Evolutionary conservation across 2,797 vertebrate species (phyloP).

Genomic region (Cirrhinus molitorella): DNA sequence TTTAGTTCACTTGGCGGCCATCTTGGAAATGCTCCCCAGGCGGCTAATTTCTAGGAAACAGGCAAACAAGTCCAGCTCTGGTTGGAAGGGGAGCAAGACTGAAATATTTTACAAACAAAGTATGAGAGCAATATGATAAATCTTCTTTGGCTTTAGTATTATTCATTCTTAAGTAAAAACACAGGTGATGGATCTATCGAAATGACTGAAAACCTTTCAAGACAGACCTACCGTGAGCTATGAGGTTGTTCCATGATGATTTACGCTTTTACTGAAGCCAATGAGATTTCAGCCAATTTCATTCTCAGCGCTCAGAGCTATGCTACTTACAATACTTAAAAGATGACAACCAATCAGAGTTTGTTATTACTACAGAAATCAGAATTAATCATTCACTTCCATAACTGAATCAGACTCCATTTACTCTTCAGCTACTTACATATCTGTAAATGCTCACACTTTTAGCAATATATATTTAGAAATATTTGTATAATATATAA

Average conservation of each 20-base stretch:
- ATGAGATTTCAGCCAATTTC: background rate
- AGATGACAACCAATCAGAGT: background rate
- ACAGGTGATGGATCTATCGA: background rate
- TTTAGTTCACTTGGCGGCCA: background rate
- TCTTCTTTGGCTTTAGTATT: background rate
- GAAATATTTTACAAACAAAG: background rate
- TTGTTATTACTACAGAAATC: background rate
- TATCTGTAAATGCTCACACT: background rate
- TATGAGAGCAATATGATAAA: background rate
- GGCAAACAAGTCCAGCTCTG: background rate
- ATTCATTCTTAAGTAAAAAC: background rate
- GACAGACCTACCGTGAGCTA: background rate
- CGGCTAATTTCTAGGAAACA: constrained; percentile 5
- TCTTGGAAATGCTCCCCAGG: background rate
- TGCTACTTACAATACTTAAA: background rate
- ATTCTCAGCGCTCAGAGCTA: background rate
- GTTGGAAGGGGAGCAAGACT: background rate
- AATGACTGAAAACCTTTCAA: background rate
- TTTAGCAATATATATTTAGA: background rate
- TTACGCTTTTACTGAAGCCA: background rate
- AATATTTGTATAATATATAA: too few relatives aligned
- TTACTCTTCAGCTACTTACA: background rate
- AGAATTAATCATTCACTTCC: background rate
- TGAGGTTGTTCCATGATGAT: background rate
- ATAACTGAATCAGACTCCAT: background rate